Base-by-base conservation (phyloP, 2,797 vertebrate genomes). In the Smutsia temminckii region DNA sequence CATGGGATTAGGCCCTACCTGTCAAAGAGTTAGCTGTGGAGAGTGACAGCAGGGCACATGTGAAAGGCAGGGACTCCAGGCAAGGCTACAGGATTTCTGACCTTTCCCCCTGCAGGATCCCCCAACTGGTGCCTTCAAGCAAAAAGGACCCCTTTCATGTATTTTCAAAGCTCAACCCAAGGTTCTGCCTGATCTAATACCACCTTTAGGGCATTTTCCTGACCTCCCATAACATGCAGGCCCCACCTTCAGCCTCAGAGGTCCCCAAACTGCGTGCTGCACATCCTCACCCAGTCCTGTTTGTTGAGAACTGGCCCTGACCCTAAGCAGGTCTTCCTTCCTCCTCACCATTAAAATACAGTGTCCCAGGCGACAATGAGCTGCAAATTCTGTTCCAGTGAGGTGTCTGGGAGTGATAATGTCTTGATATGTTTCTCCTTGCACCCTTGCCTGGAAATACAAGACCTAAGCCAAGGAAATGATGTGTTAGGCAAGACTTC, bases 391-490 rank as follows among this genome's bases (percentile, higher is more conserved):
- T 63, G 17, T 37, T n/a, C 40, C 37, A 5, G 11, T 32, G 53
- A n/a, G 53, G 61, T 74, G 72, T 53, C 64, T 80, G 29, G 11
- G 59, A 63, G 23, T 53, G 49, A 79, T 32, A 21, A 12, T 9
- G 37, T 42, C 71, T 89, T 89, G 51, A 16, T 51, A 64, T 81
- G 10, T 27, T 66, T 27, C 42, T 89, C 12, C 16, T 83, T 71
- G 37, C 9, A 29, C 64, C 71, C 37, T 93, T 96, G 34, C 21
- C 71, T 96, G 29, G 51, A 91, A 66, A 87, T 66, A 17, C 8
- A 96, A 92, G 42, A 68, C 37, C 53, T 66, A 64, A 57, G 16
- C 63, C 40, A 84, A 92, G 68, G 57, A 87, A 93, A 57, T 51
- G 21, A 61, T 68, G 74, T 78, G 25, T 61, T 77, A 81, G 18